A percentile compares a stretch with the other conserved stretches of the same genome.
phyloP scores from a whole-genome alignment of 2,888 invertebrate genomes.

The Hecatera dysodea region DNA sequence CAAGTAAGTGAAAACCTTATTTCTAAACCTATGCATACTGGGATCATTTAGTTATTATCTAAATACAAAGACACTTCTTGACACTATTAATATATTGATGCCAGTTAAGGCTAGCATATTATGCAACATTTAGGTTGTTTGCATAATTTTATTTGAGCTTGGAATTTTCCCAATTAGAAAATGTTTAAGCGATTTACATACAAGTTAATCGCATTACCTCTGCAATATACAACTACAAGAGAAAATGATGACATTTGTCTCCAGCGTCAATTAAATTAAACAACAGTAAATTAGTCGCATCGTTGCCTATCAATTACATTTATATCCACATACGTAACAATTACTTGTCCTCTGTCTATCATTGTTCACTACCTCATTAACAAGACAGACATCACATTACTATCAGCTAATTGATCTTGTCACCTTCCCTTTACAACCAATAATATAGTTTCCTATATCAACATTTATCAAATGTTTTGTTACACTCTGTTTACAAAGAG shows the following conservation, averaged over 20 bases:
- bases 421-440: slow-evolving; percentile 74
- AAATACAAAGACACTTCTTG: too few species aligned
- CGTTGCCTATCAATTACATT: slow-evolving; percentile 45
- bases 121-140: too few species aligned
- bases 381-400: slow-evolving; percentile 47
- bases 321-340: slow-evolving; percentile 54
- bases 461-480: slow-evolving; percentile 79
- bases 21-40: too few species aligned
- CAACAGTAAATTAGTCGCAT: slow-evolving; percentile 41
- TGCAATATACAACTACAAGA: not conserved
- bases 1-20: slow-evolving; percentile 87
- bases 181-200: not conserved
- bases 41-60: too few species aligned
- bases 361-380: slow-evolving; percentile 65
- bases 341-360: slow-evolving; percentile 62
- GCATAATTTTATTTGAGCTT: too few species aligned
- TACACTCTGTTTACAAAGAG: slow-evolving; percentile 74
- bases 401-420: slow-evolving; percentile 68
- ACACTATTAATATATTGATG: not conserved
- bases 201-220: not conserved
- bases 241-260: slow-evolving; percentile 7
- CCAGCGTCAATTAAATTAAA: slow-evolving; percentile 12
- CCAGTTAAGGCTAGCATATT: too few species aligned
- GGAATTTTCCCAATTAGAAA: too few species aligned
- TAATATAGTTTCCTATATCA: slow-evolving; percentile 71